phyloP scores from a whole-genome alignment of 2,797 vertebrate genomes.

The Bryconaethiops microstoma region DNA sequence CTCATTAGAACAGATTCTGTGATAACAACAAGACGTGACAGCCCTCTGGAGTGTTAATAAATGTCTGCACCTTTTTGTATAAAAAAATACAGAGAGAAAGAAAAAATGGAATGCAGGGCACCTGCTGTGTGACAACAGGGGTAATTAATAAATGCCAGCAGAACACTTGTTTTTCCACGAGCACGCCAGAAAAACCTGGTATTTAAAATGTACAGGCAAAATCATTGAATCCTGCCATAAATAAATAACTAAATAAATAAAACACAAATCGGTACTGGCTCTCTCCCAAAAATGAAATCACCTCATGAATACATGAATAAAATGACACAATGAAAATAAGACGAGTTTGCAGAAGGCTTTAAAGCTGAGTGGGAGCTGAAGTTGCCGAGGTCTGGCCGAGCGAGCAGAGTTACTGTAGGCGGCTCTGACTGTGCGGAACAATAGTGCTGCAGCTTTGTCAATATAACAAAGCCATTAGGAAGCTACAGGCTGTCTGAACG shows the following conservation, averaged over 20 bases:
- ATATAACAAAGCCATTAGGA: conserved; percentile 30
- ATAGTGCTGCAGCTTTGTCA: conserved; percentile 20
- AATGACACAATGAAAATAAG: background rate
- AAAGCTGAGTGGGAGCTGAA: conserved; percentile 8
- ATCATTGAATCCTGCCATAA: background rate
- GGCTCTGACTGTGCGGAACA: conserved; percentile 15
- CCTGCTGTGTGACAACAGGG: background rate
- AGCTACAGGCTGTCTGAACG: conserved; percentile 10
- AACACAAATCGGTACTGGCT: background rate
- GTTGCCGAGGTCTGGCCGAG: background rate
- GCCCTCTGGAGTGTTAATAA: conserved; percentile 45
- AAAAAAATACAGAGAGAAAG: background rate
- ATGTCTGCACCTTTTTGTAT: conserved; percentile 27
- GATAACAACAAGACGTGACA: conserved; percentile 55
- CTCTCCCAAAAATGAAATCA: too few relatives aligned
- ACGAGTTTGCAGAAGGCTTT: background rate
- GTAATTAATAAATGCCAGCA: background rate
- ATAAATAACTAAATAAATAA: background rate
- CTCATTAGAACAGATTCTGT: conserved; percentile 67
- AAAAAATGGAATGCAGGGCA: background rate
- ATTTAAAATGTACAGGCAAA: background rate
- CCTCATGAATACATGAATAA: conserved; percentile 1
- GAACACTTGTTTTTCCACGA: background rate
- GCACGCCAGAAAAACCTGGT: background rate
- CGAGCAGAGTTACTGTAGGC: background rate